Base-by-base conservation (phyloP, 2,113 vertebrate genomes). In the Gopherus evgoodei region DNA sequence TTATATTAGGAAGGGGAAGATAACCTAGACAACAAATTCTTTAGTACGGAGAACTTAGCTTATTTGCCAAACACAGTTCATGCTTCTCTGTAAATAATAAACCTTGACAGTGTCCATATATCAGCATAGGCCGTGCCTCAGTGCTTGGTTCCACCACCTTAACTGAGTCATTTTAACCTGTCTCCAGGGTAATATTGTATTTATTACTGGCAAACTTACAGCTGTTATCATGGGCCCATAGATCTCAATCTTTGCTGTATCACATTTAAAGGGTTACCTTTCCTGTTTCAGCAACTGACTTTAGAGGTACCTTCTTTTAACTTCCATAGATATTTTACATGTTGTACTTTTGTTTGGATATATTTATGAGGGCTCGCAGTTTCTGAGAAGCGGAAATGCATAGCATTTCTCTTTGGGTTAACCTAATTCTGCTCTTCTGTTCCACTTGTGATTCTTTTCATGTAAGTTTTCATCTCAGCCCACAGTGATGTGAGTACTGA, bases 221-320 rank as follows among this genome's bases (percentile, higher is more conserved):
- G 75, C 42, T 65, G 47, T 52, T 86, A 42, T 78, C 0, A 0
- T 42, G 31, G 24, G 10, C 57, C 19, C 47, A 69, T 59, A 1
- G 0, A 88, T 78, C 13, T 78, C 72, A 72, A 14, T 88, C 50
- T 93, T 90, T 62, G 75, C 75, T 84, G 13, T 56, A 76, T 85
- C n/a, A 1, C 22, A 53, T 91, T 94, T 88, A 72, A 82, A 79
- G 19, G 79, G 21, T 76, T 81, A 52, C 13, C n/a, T 85, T 79
- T 79, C 47, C 78, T n/a, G 1, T 83, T 93, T 94, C 53, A 85
- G 75, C 44, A 95, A 57, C 79, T 93, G 57, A 94, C 86, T 95
- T 90, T 1, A 2, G 5, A 5, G 69, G 42, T 86, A 44, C 72
- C 72, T 44, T 76, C 27, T 47, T 47, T 47, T 38, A 75, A 78